Percentiles rank a stretch among this genome's conserved stretches.
Conservation (phyloP, 1,140 invertebrate species). For the Theocolax elegans region DNA sequence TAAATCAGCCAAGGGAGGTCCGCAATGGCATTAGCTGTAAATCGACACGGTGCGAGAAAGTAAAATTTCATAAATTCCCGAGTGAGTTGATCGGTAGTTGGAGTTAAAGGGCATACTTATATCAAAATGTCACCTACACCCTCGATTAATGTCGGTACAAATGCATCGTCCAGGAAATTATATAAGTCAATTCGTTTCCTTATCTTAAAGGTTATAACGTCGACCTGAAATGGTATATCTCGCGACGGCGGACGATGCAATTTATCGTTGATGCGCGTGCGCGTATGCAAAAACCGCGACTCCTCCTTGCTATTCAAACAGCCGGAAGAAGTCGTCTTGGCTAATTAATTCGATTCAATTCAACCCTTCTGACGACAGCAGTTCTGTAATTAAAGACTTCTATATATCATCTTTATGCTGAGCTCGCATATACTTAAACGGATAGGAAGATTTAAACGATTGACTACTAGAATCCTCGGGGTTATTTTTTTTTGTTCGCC, state of each 20-base stretch:
- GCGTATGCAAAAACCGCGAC: background rate
- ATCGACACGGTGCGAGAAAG: constrained; percentile 1
- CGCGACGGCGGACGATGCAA: background rate
- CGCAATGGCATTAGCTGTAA: constrained; percentile 1
- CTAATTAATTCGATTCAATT: constrained; percentile 1
- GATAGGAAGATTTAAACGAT: too few relatives aligned
- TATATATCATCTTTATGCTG: too few relatives aligned
- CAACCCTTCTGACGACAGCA: background rate
- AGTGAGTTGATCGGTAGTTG: constrained; percentile 14
- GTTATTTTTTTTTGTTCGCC: too few relatives aligned
- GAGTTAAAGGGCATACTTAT: background rate
- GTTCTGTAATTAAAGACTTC: background rate
- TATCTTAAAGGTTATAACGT: too few relatives aligned
- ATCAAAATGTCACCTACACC: background rate
- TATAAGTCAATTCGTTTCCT: too few relatives aligned
- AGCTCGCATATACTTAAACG: too few relatives aligned
- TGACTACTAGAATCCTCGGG: too few relatives aligned
- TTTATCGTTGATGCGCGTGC: background rate
- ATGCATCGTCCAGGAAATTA: background rate
- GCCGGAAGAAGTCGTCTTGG: background rate
- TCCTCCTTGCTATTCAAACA: background rate
- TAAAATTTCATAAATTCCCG: constrained; percentile 27
- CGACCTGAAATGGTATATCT: too few relatives aligned
- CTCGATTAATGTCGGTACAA: too few relatives aligned
- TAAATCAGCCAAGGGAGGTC: constrained; percentile 11